Evolutionary conservation across 1,140 invertebrate species (phyloP).

Genomic region (Streblospio benedicti): DNA sequence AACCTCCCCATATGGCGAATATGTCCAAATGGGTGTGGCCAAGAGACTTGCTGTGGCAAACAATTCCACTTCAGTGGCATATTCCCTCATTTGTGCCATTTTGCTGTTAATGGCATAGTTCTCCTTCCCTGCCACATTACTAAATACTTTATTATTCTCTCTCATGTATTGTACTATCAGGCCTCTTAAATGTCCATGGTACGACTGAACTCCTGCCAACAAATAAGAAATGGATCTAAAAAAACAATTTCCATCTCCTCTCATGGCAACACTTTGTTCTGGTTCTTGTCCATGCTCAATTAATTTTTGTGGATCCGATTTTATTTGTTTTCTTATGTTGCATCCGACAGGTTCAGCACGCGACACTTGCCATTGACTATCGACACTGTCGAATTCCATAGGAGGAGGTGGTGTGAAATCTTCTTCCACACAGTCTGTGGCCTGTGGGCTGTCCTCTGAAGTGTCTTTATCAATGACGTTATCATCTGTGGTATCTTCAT

Average conservation of each 20-base stretch:
- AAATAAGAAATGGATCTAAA: too few relatives aligned
- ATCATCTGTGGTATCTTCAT: too few relatives aligned
- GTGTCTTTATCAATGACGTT: too few relatives aligned
- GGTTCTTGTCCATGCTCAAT: not conserved
- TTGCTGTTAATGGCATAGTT: too few relatives aligned
- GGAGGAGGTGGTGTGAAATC: not conserved
- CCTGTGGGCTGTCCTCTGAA: too few relatives aligned
- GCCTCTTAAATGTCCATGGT: not conserved
- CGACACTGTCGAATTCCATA: too few relatives aligned
- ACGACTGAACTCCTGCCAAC: not conserved
- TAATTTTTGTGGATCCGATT: not conserved
- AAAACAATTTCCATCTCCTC: not conserved
- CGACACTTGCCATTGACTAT: not conserved
- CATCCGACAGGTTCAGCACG: not conserved
- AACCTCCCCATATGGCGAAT: not conserved
- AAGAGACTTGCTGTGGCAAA: not conserved
- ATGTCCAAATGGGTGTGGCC: not conserved
- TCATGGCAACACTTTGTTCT: not conserved
- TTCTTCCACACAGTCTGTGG: not conserved
- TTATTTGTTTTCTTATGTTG: not conserved
- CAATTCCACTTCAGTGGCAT: not conserved
- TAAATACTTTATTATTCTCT: not conserved
- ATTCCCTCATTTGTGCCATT: too few relatives aligned
- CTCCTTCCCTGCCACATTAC: too few relatives aligned
- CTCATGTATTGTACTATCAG: not conserved